phyloP scores from a whole-genome alignment of 2,113 vertebrate genomes.

The Colistium nudipinnis region DNA sequence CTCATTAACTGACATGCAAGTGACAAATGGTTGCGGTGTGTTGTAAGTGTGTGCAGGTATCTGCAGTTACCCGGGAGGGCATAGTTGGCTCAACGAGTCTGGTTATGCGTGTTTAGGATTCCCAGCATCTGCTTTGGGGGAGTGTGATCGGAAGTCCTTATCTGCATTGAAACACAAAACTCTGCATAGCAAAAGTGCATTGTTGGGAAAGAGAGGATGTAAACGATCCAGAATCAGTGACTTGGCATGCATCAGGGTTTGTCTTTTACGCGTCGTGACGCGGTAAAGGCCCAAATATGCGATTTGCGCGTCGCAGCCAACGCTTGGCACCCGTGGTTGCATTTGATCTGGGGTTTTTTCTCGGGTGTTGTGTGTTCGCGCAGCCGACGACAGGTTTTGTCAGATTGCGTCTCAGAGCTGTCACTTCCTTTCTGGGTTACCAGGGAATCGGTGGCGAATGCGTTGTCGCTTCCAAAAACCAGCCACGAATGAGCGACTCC shows the following conservation, averaged over 20 bases:
- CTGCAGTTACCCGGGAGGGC: slow-evolving; percentile 42
- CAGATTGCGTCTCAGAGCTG: background rate
- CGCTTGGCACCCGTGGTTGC: slow-evolving; percentile 4
- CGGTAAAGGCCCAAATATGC: slow-evolving; percentile 22
- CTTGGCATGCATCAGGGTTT: slow-evolving; percentile 1
- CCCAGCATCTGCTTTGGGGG: background rate
- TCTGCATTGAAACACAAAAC: slow-evolving; percentile 9
- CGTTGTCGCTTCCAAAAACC: background rate
- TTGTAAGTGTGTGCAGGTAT: slow-evolving; percentile 48
- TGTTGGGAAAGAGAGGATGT: background rate
- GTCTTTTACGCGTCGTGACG: slow-evolving; percentile 30
- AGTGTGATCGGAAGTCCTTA: slow-evolving; percentile 16
- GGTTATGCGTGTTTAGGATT: slow-evolving; percentile 37
- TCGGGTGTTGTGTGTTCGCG: slow-evolving; percentile 24
- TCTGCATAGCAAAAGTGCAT: slow-evolving; percentile 13
- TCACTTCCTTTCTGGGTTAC: slow-evolving; percentile 10
- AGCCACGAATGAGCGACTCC: background rate
- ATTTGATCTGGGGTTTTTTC: slow-evolving; percentile 26
- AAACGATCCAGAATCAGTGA: background rate
- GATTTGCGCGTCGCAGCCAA: slow-evolving; percentile 16
- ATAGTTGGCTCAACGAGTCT: slow-evolving; percentile 28
- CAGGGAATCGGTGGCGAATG: background rate
- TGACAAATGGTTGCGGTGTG: slow-evolving; percentile 58
- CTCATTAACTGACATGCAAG: slow-evolving; percentile 58
- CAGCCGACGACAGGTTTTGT: slow-evolving; percentile 16